phyloP scores from a whole-genome alignment of 2,113 vertebrate species.

The Climacteris rufus region DNA sequence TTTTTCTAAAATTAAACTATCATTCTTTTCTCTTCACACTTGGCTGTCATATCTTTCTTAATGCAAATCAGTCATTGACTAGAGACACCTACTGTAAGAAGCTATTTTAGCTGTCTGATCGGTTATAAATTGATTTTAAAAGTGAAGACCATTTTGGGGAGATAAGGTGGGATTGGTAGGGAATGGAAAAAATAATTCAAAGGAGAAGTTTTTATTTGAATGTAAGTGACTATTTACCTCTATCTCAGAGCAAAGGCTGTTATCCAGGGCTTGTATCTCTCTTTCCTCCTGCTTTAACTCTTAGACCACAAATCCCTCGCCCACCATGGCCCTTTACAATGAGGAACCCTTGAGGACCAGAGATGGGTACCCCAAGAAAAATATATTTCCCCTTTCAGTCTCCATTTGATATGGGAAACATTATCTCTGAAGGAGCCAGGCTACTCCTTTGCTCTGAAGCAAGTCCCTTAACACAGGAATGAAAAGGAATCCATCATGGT shows the following conservation, averaged over 20 bases:
- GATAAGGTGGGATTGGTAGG: constrained; percentile 14
- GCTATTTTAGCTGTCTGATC: constrained; percentile 59
- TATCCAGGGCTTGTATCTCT: background rate
- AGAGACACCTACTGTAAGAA: constrained; percentile 63
- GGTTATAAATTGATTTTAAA: constrained; percentile 59
- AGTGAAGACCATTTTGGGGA: background rate
- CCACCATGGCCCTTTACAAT: rapidly evolving
- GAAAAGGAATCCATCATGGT: constrained; percentile 3
- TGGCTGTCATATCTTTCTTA: constrained; percentile 62
- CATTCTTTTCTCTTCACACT: constrained; percentile 60
- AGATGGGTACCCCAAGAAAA: background rate
- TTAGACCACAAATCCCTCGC: background rate
- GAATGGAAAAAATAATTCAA: constrained; percentile 44
- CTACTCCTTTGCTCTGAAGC: background rate
- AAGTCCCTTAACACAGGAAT: background rate
- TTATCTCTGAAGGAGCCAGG: background rate
- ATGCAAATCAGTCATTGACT: constrained; percentile 67
- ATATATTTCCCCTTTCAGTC: background rate
- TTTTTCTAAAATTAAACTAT: constrained; percentile 68
- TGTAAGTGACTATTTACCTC: background rate
- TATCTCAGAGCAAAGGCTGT: background rate
- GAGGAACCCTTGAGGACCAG: background rate
- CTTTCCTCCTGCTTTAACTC: background rate
- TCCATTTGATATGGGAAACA: background rate
- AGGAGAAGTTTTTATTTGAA: constrained; percentile 12